Evolutionary conservation across 2,888 invertebrate genomes (phyloP).

Genomic region (Ornithoptera priamus): DNA sequence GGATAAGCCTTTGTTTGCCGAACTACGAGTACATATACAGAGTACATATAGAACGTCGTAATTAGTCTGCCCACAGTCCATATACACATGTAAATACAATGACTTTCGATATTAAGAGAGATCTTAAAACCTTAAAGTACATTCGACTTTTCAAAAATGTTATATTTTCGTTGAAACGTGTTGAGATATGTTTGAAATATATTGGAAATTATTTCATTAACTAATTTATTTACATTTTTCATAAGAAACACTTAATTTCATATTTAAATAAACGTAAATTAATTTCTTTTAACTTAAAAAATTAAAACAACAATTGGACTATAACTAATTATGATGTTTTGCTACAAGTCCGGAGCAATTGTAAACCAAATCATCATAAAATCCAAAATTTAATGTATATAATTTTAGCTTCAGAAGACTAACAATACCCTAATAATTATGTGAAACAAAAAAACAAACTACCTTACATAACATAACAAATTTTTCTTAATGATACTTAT

Average conservation of each 20-base stretch:
- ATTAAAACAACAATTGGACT: constrained; percentile 1
- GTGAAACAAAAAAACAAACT: neutral
- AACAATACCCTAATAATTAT: too few species aligned
- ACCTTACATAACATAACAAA: neutral
- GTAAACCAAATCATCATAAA: too few species aligned
- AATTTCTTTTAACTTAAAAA: too few species aligned
- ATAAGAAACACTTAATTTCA: neutral
- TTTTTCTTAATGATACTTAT: neutral
- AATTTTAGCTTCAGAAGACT: too few species aligned
- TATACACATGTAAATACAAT: neutral
- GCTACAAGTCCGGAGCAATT: too few species aligned
- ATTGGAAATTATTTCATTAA: neutral
- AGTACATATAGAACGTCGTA: neutral
- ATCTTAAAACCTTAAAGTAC: neutral
- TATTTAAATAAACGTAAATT: too few species aligned
- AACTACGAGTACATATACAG: constrained; percentile 7
- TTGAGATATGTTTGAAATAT: neutral
- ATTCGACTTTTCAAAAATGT: neutral
- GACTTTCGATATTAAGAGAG: neutral
- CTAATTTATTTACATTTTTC: neutral
- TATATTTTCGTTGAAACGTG: neutral
- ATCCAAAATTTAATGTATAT: too few species aligned
- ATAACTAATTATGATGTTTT: neutral
- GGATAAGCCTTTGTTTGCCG: constrained; percentile 24
- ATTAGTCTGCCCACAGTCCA: constrained; percentile 13